A percentile compares a stretch with the other conserved stretches of the same genome.
Evolutionary conservation across 2,888 invertebrate species (phyloP).

Genomic region (Clitarchus hookeri): DNA sequence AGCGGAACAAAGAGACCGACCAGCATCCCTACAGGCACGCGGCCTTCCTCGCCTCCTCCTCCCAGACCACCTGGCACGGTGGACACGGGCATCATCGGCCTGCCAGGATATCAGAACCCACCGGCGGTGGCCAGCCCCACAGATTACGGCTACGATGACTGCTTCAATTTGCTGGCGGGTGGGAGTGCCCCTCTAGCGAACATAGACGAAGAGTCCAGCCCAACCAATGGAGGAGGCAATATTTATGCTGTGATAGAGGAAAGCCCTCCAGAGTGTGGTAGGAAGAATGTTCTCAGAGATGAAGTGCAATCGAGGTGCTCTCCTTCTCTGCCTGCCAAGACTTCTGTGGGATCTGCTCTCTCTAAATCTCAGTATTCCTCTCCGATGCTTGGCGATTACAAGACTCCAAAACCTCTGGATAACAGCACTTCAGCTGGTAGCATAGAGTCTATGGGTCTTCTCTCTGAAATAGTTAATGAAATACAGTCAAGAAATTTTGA

Average conservation of each 20-base stretch:
- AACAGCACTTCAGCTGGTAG: slow-evolving; percentile 57
- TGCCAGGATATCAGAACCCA: slow-evolving; percentile 55
- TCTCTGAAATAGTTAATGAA: slow-evolving; percentile 86
- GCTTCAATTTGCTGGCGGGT: slow-evolving; percentile 67
- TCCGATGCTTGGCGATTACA: slow-evolving; percentile 59
- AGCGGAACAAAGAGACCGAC: slow-evolving; percentile 70
- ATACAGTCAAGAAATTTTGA: slow-evolving; percentile 85
- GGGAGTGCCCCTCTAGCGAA: slow-evolving; percentile 60
- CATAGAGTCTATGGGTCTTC: slow-evolving; percentile 73
- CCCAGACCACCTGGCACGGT: slow-evolving; percentile 60
- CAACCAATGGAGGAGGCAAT: slow-evolving; percentile 67
- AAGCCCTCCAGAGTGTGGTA: slow-evolving; percentile 57
- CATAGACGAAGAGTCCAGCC: slow-evolving; percentile 63
- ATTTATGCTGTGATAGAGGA: slow-evolving; percentile 89
- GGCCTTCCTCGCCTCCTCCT: slow-evolving; percentile 79
- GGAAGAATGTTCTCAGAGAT: slow-evolving; percentile 28
- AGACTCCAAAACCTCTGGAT: slow-evolving; percentile 55
- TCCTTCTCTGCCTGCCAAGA: slow-evolving; percentile 33
- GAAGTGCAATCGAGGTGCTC: slow-evolving; percentile 31
- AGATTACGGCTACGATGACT: slow-evolving; percentile 74
- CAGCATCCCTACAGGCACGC: slow-evolving; percentile 68
- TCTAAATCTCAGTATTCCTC: slow-evolving; percentile 54
- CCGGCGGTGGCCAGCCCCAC: slow-evolving; percentile 51
- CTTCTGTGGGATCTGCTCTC: slow-evolving; percentile 32
- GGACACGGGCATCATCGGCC: slow-evolving; percentile 46